Evolutionary conservation across 2,888 invertebrate genomes (phyloP), one percentile per base, ranked within the genome.

Genomic region (Epinotia ramella): DNA sequence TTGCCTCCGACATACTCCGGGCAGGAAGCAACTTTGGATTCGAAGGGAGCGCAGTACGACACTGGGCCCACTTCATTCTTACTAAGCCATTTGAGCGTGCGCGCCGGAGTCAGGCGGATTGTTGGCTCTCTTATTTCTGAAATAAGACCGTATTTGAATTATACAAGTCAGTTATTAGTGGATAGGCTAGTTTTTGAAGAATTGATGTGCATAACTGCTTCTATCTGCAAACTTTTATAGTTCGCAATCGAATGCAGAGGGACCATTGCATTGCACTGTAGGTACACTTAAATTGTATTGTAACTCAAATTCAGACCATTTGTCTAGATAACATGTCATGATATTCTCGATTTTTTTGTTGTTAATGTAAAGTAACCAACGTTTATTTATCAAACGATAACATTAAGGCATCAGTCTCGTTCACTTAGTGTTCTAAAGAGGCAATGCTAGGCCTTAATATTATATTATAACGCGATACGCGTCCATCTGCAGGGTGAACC

Each of bases 1-100:
- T 98, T 98, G 0, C 97, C 97, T 0, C 98, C 98, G 0, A 97
- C 96, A 12, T 96, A 86, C 11, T 88, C 86, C 0, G 95, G 88
- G 78, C 95, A 95, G 33, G 93, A 91, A 40, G 96, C 95, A 16
- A 91, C 91, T 0, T 84, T 83, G 13, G 94, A 93, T 9, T 90
- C 88, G 40, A 96, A 95, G 0, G 88, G 75, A 1, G 94, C 77
- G 75, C 95, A 93, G 80, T 88, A 90, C 0, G 84, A 83, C 5
- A 88, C 87, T 0, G 80, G 72, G 0, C 88, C 89, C 2, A 84
- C 88, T 12, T 89, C 86, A 16, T 77, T 66, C 24, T 80, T 81
- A 4, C 79, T 80, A n/a, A 86, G 69, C 88, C 91, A 91, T 67
- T 84, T 86, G 1, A 94, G 82, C n/a, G 82, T 24, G 0, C 83